Base-by-base conservation (phyloP, 1,140 invertebrate species). In the Lamellibrachia luymesi region DNA sequence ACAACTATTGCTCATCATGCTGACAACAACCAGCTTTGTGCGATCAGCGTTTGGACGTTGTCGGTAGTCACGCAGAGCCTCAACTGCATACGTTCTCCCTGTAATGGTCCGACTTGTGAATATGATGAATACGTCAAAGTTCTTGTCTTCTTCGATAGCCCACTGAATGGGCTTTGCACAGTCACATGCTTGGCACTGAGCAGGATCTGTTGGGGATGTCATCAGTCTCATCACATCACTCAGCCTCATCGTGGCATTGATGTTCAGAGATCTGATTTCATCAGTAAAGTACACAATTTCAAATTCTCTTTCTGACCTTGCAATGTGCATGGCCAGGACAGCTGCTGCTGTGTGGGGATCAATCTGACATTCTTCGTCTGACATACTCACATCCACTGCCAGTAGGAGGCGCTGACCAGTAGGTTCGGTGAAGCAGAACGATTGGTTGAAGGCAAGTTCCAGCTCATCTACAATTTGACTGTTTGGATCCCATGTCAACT, bases 131-230 rank as follows among this genome's bases (percentile, higher is more conserved):
- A 95, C 95, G 56, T 96, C 95, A 91, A 95, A 95, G 91, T 95
- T 94, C 92, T 91, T 97, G n/a, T 97, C 97, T 2, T 97, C 94
- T 80, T 97, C 94, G 22, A 94, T 94, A 2, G 97, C 97, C 97
- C 97, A 97, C 2, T 96, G 94, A 94, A 97, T 97, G 6, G 97
- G 97, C 91, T 97, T 96, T n/a, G 96, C 95, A 92, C 96, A 96
- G 94, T 97, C 96, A 5, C 97, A 96, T 25, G 94, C 94, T 22
- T 96, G 96, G 92, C 96, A 96, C 1, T 91, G 91, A 0, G 96
- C 91, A 1, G 92, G 64, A 51, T 94, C 49, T 17, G 95, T 95
- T 90, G 94, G 17, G 17, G 13, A 8, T 17, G 64, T 2, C 64
- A 80, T 80, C 64, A 80, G 13, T 6, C 4, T 8, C 64, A 80